Conservation (phyloP, 2,888 invertebrate species). For the Epinotia nisella region DNA sequence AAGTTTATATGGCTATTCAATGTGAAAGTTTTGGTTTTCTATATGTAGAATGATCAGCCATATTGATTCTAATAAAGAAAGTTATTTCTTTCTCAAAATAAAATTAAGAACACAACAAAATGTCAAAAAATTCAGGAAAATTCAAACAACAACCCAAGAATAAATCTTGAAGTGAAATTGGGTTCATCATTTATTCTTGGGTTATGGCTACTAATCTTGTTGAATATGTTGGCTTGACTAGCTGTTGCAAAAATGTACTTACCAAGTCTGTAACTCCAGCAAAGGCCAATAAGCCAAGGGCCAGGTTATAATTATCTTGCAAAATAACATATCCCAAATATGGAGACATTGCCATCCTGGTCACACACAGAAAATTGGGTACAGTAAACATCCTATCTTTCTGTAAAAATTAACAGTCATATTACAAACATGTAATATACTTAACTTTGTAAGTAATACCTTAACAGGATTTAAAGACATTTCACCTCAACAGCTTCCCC, state of each 20-base stretch:
- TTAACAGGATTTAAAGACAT: neutral
- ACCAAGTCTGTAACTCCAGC: conserved; percentile 97
- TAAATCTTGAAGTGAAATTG: no score
- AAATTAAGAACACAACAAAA: no score
- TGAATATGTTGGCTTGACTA: no score
- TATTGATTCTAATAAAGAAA: no score
- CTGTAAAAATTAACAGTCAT: conserved; percentile 58
- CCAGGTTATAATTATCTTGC: conserved; percentile 90
- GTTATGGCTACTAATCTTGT: no score
- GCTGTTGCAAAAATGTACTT: conserved; percentile 55
- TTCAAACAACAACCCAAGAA: no score
- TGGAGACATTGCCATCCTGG: conserved; percentile 94
- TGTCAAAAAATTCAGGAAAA: no score
- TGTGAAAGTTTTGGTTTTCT: no score
- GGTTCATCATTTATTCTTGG: no score
- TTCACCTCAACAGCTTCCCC: conserved; percentile 90
- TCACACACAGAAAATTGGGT: conserved; percentile 95
- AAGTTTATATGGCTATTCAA: no score
- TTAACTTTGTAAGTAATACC: neutral
- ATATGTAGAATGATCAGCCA: no score
- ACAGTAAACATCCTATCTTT: conserved; percentile 97
- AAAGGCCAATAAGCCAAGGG: conserved; percentile 91
- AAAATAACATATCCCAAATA: conserved; percentile 95
- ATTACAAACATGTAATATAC: neutral
- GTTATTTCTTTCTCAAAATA: no score